phyloP scores from a whole-genome alignment of 2,113 vertebrate species.

The Pedetes capensis region DNA sequence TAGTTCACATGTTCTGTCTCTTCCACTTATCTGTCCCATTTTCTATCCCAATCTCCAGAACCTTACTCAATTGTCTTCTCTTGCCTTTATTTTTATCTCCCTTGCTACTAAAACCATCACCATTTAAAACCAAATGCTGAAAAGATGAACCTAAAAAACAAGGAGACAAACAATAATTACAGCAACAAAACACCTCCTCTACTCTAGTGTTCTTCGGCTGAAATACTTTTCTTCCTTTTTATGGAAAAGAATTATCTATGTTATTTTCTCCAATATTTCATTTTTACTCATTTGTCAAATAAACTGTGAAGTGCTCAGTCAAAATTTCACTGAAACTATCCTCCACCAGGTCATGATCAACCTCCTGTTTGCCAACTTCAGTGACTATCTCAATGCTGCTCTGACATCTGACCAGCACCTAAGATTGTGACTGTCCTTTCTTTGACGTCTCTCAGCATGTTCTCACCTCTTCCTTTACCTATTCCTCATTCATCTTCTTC shows the following conservation, averaged over 20 bases:
- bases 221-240: not conserved
- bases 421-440: not conserved
- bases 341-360: not conserved
- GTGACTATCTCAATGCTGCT: not conserved
- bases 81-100: not conserved
- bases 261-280: not conserved
- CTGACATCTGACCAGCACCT: not conserved
- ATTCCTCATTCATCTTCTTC: not conserved
- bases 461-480: not conserved
- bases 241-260: not conserved
- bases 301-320: not conserved
- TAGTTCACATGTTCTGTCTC: not conserved
- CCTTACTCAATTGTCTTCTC: not conserved
- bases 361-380: not conserved
- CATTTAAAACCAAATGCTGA: conserved; percentile 20
- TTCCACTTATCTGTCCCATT: not conserved
- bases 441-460: not conserved
- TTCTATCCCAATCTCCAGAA: not conserved
- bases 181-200: not conserved
- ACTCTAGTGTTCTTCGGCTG: not conserved
- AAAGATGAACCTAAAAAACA: not conserved
- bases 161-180: not conserved
- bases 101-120: not conserved
- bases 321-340: not conserved
- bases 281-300: not conserved